Base-by-base conservation (phyloP, 2,113 vertebrate genomes). In the Antennarius striatus region DNA sequence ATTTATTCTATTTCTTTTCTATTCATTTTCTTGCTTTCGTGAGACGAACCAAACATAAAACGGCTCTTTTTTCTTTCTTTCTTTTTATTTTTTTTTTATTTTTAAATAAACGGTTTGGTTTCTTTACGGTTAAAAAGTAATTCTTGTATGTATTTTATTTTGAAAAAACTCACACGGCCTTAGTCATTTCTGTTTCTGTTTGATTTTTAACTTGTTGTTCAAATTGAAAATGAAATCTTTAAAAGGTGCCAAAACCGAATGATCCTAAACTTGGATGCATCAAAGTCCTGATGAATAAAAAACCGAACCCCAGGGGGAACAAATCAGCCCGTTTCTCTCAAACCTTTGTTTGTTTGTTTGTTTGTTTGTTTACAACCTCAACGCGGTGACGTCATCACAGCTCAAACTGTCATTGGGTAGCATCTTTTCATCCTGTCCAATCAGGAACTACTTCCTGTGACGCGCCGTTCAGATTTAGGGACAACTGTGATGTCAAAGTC, bases 191-290 rank as follows among this genome's bases (percentile, higher is more conserved):
- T 80, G 77, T 53, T 76, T 56, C 68, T 51, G 63, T 76, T 75
- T 75, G 86, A 53, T 47, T 86, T 73, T 73, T 79, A 75, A 81
- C 81, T 85, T 92, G 85, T 89, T 86, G 87, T 87, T 90, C 84
- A 89, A 87, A 91, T 86, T 89, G 79, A 83, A 75, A 82, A 81
- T 87, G 88, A 89, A 79, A 82, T 89, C 85, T 89, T 90, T 84
- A 73, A 90, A 91, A 48, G 88, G 88, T 91, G 89, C 90, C 90
- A 91, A 91, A 90, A 91, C 82, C 89, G 84, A 91, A 90, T 85
- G 80, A 89, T 86, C 90, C 89, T 89, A 79, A 89, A 22, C 22
- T 22, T 22, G 22, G 22, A 91, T 90, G 89, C 86, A 86, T 91
- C 89, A 87, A 22, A 89, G 80, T 89, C 89, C 83, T 85, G 86